Conservation (phyloP, 2,113 vertebrate genomes). For the Phoenicopterus ruber region DNA sequence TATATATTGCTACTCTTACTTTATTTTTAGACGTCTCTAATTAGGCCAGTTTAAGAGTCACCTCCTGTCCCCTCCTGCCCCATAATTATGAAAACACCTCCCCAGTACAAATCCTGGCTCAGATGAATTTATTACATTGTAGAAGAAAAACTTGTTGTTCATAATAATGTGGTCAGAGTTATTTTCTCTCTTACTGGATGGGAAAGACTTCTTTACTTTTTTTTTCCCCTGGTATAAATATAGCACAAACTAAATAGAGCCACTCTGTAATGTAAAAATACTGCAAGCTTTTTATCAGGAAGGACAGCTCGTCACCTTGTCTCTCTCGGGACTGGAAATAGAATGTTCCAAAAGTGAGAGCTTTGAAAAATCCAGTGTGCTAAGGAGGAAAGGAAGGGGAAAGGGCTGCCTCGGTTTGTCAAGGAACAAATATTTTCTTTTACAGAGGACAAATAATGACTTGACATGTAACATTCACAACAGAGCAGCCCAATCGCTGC, state of each 20-base stretch:
- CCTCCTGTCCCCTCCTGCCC: conserved; percentile 2
- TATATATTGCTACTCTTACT: neutral
- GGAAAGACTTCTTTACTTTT: conserved; percentile 42
- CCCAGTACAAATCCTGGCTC: conserved; percentile 29
- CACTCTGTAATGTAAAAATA: conserved; percentile 59
- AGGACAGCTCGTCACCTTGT: conserved; percentile 49
- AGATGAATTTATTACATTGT: conserved; percentile 41
- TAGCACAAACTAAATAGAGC: conserved; percentile 66
- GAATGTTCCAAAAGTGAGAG: conserved; percentile 54
- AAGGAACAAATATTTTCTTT: conserved; percentile 62
- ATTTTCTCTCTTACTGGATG: conserved; percentile 63
- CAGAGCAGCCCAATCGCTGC: conserved; percentile 17
- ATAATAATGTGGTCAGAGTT: conserved; percentile 37
- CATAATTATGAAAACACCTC: conserved; percentile 45
- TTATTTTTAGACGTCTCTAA: conserved; percentile 59
- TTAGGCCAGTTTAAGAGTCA: conserved; percentile 34
- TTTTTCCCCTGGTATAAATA: neutral
- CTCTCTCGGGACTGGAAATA: conserved; percentile 54
- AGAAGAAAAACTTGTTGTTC: conserved; percentile 52
- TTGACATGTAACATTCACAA: conserved; percentile 51
- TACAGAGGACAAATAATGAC: conserved; percentile 46
- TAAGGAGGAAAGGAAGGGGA: conserved; percentile 48
- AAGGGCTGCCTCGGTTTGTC: conserved; percentile 25
- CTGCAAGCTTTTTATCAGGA: conserved; percentile 64
- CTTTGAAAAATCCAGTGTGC: conserved; percentile 37